Evolutionary conservation across 2,113 vertebrate genomes (phyloP).

Genomic region (Eublepharis macularius): DNA sequence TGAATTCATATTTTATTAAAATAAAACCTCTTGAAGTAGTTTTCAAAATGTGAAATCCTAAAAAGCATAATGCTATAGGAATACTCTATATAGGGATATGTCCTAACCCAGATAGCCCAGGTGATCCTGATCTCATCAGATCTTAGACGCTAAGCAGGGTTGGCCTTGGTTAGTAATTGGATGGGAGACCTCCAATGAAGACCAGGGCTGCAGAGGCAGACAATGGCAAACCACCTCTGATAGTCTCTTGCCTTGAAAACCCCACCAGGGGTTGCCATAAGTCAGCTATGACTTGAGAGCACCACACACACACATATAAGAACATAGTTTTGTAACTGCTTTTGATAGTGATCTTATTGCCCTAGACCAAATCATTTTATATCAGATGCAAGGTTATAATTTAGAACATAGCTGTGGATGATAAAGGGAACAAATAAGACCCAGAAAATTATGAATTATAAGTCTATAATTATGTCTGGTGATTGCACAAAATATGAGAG

Average conservation of each 20-base stretch:
- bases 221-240: too few relatives aligned
- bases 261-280: too few relatives aligned
- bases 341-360: neutral
- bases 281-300: neutral
- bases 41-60: neutral
- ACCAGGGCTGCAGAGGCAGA: too few relatives aligned
- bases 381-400: neutral
- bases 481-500: neutral
- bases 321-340: neutral
- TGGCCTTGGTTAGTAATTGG: too few relatives aligned
- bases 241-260: too few relatives aligned
- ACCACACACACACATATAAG: too few relatives aligned
- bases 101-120: neutral
- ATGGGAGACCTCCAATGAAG: too few relatives aligned
- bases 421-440: neutral
- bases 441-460: neutral
- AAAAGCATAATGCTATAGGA: neutral
- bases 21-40: too few relatives aligned
- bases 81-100: neutral
- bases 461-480: neutral
- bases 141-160: too few relatives aligned
- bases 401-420: neutral
- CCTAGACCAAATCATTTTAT: neutral
- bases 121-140: too few relatives aligned
- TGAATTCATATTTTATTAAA: too few relatives aligned